A percentile compares a stretch with the other conserved stretches of the same genome.
phyloP scores from a whole-genome alignment of 2,113 vertebrate species.

The Dissostichus mawsoni region DNA sequence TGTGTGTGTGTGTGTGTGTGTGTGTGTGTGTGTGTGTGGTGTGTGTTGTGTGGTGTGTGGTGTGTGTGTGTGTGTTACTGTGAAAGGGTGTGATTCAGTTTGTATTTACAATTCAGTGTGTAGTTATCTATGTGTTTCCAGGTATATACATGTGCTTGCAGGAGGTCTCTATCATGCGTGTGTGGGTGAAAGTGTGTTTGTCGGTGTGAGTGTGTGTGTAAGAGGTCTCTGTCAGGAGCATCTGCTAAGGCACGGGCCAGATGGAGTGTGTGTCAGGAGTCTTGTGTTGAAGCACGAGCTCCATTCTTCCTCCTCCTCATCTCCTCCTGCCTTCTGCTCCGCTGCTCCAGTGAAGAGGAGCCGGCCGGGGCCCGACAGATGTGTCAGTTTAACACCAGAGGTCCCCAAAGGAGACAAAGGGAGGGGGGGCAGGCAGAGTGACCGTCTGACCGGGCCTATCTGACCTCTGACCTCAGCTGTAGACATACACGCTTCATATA shows the following conservation, averaged over 20 bases:
- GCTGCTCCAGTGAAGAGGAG: conserved; percentile 56
- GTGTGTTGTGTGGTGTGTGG: conserved; percentile 12
- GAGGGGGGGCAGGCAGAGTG: conserved; percentile 38
- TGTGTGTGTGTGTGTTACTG: neutral
- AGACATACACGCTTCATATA: conserved; percentile 45
- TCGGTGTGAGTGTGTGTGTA: conserved; percentile 27
- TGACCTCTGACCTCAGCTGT: conserved; percentile 57
- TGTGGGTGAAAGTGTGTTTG: conserved; percentile 6
- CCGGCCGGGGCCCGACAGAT: conserved; percentile 50
- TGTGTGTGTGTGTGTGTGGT: conserved; percentile 5
- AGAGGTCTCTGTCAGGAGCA: conserved; percentile 64
- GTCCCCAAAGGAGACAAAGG: conserved; percentile 38
- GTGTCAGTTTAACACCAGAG: conserved; percentile 64
- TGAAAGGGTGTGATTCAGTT: neutral
- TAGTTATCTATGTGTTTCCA: neutral
- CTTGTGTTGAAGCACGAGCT: conserved; percentile 80
- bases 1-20: conserved; percentile 13
- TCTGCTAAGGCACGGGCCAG: conserved; percentile 82
- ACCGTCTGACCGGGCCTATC: conserved; percentile 14
- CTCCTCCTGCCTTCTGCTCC: conserved; percentile 8
- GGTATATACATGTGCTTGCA: neutral
- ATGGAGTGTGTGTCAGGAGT: conserved; percentile 78
- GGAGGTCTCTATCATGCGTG: conserved; percentile 1
- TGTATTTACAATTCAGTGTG: neutral
- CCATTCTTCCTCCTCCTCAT: conserved; percentile 35